Conservation (phyloP, 2,113 vertebrate genomes). For the Progne subis region DNA sequence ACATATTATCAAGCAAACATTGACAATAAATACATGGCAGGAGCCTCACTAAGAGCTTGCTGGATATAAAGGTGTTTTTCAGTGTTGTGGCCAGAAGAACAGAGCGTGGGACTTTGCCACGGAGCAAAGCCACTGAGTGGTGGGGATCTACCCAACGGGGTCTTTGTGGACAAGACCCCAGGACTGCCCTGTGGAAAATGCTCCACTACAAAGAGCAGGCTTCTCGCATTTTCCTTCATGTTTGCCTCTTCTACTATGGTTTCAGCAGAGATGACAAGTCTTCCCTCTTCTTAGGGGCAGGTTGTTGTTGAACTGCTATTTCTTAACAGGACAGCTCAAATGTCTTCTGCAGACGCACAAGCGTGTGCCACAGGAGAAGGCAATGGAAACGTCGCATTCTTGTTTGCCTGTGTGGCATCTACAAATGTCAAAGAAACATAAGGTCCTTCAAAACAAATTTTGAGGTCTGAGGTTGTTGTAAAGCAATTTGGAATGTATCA, state of each 20-base stretch:
- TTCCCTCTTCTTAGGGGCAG: background rate
- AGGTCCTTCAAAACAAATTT: background rate
- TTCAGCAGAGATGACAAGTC: background rate
- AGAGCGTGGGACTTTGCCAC: fast-evolving
- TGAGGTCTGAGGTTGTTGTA: background rate
- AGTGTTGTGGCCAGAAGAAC: background rate
- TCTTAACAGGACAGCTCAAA: background rate
- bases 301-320: background rate
- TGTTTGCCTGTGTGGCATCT: background rate
- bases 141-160: fast-evolving
- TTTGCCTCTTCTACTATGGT: background rate
- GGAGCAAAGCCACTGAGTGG: background rate
- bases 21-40: background rate
- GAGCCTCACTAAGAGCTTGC: background rate
- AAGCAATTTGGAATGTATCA: background rate
- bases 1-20: background rate
- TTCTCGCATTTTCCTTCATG: background rate
- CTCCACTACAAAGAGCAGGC: background rate
- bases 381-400: fast-evolving
- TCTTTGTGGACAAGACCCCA: background rate
- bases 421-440: background rate
- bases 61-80: background rate
- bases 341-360: background rate
- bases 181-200: background rate
- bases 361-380: background rate